Evolutionary conservation across 2,888 invertebrate species (phyloP), one percentile per base, ranked within the genome.

Genomic region (Drosophila fungiperda): DNA sequence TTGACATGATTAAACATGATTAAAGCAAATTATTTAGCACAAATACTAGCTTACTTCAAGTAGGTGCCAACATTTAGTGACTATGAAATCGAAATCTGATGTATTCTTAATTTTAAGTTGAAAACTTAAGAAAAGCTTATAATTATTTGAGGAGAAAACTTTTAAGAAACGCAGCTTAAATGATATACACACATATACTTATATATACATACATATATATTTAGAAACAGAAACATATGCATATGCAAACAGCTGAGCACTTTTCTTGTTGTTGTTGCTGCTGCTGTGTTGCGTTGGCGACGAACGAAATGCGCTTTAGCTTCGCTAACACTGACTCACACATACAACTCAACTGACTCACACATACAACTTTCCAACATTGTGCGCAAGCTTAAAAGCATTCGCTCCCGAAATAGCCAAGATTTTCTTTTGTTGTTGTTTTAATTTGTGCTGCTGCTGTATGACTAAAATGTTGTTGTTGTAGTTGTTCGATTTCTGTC

Each of bases 381-480:
- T 38, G 54, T 64, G 67, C 70, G 74, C 74, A 61, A 73, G 68
- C 80, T 70, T 64, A 71, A 71, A 82, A 83, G 76, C 82, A 50
- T 76, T 84, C 80, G 82, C 82, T 84, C 84, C 84, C 87, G 77
- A 85, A 85, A 86, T 84, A 85, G 84, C 86, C 73, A 85, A 86
- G 81, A 81, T 78, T 68, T 58, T 49, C 63, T 57, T 17, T 36
- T 42, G 55, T 33, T 70, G 29, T 42, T 45, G 17, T 40, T 53
- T 36, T n/a, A 36, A 40, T 35, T 65, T 55, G n/a, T 40, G 12
- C 11, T 60, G 63, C 26, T 65, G 62, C 36, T 76, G 63, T 73
- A 83, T 85, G 87, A 85, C 85, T 87, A 85, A 87, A 66, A 68
- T 59, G 60, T 60, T 5, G 29, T 29, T 29, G 29, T 1, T 29